Conservation (phyloP, 2,888 invertebrate genomes). For the Entomobrya multifasciata region DNA sequence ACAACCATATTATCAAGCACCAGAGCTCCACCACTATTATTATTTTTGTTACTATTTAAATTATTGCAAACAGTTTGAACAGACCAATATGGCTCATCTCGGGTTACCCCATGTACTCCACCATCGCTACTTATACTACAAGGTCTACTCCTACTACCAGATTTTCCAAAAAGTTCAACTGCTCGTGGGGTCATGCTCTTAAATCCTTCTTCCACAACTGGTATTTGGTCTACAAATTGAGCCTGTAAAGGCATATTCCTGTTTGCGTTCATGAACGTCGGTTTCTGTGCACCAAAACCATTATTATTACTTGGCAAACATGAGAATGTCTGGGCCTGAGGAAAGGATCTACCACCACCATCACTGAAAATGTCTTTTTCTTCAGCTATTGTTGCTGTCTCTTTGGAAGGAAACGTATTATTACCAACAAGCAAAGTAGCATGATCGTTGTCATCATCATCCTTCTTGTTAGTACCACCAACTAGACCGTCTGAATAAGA, state of each 20-base stretch:
- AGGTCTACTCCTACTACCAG: neutral
- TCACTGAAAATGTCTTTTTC: constrained; percentile 42
- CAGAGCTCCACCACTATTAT: neutral
- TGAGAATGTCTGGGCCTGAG: constrained; percentile 31
- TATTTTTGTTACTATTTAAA: neutral
- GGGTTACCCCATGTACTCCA: neutral
- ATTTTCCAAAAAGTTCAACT: constrained; percentile 22
- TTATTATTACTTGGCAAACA: constrained; percentile 4
- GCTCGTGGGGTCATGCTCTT: constrained; percentile 53
- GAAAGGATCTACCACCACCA: neutral
- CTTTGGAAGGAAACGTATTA: constrained; percentile 27
- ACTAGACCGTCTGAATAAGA: too few relatives aligned
- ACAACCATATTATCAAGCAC: neutral
- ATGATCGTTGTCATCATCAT: too few relatives aligned
- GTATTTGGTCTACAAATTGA: neutral
- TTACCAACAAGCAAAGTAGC: too few relatives aligned
- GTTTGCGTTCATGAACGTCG: neutral
- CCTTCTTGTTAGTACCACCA: too few relatives aligned
- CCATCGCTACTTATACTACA: neutral
- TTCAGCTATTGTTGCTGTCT: neutral
- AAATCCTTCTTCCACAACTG: constrained; percentile 40
- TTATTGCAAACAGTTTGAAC: constrained; percentile 3
- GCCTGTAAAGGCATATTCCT: constrained; percentile 15
- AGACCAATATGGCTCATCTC: neutral
- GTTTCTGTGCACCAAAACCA: neutral